Evolutionary conservation across 2,797 vertebrate genomes (phyloP).

Genomic region (Malurus splendens): DNA sequence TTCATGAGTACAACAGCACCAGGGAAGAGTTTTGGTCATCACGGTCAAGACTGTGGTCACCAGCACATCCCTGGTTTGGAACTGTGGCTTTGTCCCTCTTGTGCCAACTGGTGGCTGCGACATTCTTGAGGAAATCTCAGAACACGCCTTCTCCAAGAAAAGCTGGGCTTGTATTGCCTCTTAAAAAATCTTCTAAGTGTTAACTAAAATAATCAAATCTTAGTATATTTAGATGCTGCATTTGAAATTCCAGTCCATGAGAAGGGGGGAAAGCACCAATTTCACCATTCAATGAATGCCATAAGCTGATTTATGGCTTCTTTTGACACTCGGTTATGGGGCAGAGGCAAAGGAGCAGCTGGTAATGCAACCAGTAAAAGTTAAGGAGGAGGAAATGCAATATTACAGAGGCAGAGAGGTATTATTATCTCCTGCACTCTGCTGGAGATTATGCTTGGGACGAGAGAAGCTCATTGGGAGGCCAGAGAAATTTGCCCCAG

Average conservation of each 20-base stretch:
- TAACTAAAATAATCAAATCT: neutral
- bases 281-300: neutral
- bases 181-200: neutral
- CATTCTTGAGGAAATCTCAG: neutral
- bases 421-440: slow-evolving; percentile 7
- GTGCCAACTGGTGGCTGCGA: accelerated
- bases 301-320: neutral
- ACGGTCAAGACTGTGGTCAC: accelerated
- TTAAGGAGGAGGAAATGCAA: slow-evolving; percentile 17
- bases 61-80: neutral
- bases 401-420: neutral
- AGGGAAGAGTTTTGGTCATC: neutral
- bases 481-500: accelerated
- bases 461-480: neutral
- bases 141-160: neutral
- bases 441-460: neutral
- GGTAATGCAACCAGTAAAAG: neutral
- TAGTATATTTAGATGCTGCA: neutral
- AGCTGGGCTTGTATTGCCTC: neutral
- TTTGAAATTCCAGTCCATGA: neutral
- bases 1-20: neutral
- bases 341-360: slow-evolving; percentile 21
- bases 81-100: neutral
- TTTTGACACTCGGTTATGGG: neutral
- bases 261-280: neutral